A percentile compares a stretch with the other conserved stretches of the same genome.
phyloP scores from a whole-genome alignment of 1,140 invertebrate genomes.

The Steinernema khuongi region DNA sequence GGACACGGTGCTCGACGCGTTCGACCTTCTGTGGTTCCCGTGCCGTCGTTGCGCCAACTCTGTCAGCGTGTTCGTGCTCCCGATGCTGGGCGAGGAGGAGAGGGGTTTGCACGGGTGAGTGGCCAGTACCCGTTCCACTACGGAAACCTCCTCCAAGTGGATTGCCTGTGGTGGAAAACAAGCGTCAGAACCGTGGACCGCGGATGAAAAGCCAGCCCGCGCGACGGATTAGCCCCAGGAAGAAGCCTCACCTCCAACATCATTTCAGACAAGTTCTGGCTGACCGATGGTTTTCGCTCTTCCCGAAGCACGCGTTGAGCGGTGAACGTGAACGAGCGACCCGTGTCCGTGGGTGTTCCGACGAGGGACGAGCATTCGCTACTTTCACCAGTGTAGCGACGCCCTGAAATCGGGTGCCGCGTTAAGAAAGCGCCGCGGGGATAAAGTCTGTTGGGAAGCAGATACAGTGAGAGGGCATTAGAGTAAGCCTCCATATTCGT shows the following conservation, averaged over 20 bases:
- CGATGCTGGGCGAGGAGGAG: constrained; percentile 54
- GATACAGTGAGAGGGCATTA: constrained; percentile 5
- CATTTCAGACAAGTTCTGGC: constrained; percentile 58
- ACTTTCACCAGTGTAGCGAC: constrained; percentile 56
- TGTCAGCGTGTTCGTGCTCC: constrained; percentile 56
- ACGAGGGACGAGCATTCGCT: constrained; percentile 57
- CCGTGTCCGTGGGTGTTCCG: constrained; percentile 58
- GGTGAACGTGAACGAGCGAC: constrained; percentile 57
- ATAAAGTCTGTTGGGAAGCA: background rate
- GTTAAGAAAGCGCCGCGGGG: background rate
- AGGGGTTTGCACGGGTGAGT: constrained; percentile 49
- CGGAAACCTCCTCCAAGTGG: constrained; percentile 52
- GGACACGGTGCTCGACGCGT: constrained; percentile 55
- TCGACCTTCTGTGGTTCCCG: constrained; percentile 53
- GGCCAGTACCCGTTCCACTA: constrained; percentile 56
- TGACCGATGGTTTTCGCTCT: constrained; percentile 57
- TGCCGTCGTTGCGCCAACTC: constrained; percentile 55
- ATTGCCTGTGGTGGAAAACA: constrained; percentile 47
- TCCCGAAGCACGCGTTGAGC: constrained; percentile 48
- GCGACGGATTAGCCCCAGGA: background rate
- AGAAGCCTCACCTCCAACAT: constrained; percentile 50
- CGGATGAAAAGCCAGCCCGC: background rate
- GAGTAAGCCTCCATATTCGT: background rate
- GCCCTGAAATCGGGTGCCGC: constrained; percentile 37
- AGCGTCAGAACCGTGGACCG: background rate